Evolutionary conservation across 2,113 vertebrate genomes (phyloP).

Genomic region (Aleadryas rufinucha): DNA sequence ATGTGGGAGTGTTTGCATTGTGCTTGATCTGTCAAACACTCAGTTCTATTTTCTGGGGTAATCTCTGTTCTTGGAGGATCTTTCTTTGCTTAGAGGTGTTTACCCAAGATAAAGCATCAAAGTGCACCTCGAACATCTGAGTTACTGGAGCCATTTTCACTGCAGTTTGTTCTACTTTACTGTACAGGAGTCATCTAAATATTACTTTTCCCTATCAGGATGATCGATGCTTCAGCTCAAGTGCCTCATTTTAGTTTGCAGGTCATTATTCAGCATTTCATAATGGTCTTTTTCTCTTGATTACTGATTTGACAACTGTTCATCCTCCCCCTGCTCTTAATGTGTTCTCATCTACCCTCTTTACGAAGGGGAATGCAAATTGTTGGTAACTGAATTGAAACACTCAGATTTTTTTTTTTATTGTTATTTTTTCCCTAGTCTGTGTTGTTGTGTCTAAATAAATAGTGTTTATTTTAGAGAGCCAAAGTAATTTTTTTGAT

Average conservation of each 20-base stretch:
- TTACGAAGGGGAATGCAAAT: background rate
- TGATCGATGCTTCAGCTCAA: slow-evolving; percentile 42
- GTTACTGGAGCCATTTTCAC: background rate
- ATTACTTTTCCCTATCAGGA: background rate
- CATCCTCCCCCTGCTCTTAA: slow-evolving; percentile 7
- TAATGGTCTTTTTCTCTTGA: slow-evolving; percentile 26
- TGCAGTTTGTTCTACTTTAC: background rate
- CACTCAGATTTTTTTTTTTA: background rate
- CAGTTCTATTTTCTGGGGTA: background rate
- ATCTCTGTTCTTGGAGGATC: background rate
- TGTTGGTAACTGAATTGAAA: background rate
- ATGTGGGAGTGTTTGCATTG: background rate
- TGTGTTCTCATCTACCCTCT: slow-evolving; percentile 1
- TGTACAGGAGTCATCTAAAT: slow-evolving; percentile 37
- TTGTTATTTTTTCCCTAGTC: background rate
- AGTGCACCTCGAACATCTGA: background rate
- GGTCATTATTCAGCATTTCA: slow-evolving; percentile 9
- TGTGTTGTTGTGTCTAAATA: background rate
- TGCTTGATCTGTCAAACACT: background rate
- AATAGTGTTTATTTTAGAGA: background rate
- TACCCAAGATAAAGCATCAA: background rate
- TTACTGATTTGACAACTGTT: slow-evolving; percentile 48
- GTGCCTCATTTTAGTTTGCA: slow-evolving; percentile 16
- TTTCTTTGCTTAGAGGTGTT: background rate
- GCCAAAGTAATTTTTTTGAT: background rate